Evolutionary conservation across 2,888 invertebrate species (phyloP).

Genomic region (Apodemia duryi): DNA sequence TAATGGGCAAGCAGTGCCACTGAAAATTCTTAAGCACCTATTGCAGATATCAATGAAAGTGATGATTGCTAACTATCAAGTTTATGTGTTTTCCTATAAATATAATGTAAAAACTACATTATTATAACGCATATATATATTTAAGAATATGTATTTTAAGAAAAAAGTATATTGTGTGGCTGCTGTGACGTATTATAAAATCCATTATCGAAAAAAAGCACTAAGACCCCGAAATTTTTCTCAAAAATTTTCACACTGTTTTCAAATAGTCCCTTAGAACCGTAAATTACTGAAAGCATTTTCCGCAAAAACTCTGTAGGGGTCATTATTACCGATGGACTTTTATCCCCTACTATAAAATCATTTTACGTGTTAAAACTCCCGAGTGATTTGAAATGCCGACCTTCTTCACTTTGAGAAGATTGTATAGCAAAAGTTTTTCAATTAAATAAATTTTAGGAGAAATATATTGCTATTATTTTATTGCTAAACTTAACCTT

Average conservation of each 20-base stretch:
- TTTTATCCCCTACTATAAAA: conserved; percentile 11
- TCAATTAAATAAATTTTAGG: not conserved
- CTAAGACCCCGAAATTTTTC: not conserved
- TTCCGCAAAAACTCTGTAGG: conserved; percentile 8
- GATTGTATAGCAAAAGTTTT: conserved; percentile 1
- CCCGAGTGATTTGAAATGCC: conserved; percentile 4
- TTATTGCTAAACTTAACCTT: too few species aligned
- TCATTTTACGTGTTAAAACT: conserved; percentile 12
- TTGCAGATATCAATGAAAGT: too few species aligned
- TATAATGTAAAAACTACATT: too few species aligned
- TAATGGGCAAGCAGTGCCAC: too few species aligned
- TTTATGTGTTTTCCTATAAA: too few species aligned
- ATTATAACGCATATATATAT: too few species aligned
- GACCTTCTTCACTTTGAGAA: not conserved
- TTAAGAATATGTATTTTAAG: too few species aligned
- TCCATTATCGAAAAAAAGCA: too few species aligned
- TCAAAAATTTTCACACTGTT: not conserved
- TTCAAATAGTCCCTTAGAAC: not conserved
- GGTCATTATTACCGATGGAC: conserved; percentile 13
- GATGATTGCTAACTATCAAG: too few species aligned
- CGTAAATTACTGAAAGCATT: conserved; percentile 5
- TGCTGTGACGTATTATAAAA: too few species aligned
- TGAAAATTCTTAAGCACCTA: too few species aligned
- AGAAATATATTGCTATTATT: not conserved
- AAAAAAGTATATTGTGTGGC: too few species aligned